A percentile compares a stretch with the other conserved stretches of the same genome.
These are phyloP conservation scores for Microtus montanus DNA, from an alignment of 2,113 vertebrate species.

Conservation along the genomic window DNA sequence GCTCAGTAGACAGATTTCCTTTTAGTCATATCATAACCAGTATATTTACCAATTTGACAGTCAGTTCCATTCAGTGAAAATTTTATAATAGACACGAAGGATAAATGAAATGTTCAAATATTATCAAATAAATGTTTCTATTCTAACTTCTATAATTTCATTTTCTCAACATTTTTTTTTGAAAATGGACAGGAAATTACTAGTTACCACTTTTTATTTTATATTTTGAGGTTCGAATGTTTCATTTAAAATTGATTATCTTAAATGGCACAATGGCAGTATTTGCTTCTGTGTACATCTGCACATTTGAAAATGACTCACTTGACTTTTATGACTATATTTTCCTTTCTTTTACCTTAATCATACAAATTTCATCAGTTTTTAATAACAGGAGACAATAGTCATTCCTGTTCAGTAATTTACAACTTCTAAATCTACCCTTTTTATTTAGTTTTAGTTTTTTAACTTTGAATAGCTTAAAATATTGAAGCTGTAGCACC, in stretches of 20 bases:
- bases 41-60: background rate
- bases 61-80: background rate
- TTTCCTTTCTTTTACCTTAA: background rate
- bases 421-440: background rate
- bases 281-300: background rate
- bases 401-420: background rate
- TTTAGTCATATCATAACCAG: background rate
- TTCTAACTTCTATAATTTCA: background rate
- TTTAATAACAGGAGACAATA: background rate
- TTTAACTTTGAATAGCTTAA: background rate
- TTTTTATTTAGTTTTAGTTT: background rate
- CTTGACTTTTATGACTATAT: background rate
- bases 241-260: background rate
- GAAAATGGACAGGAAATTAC: background rate
- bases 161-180: slow-evolving; percentile 8
- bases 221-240: background rate
- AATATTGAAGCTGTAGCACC: background rate
- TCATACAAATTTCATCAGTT: background rate
- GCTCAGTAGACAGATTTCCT: background rate
- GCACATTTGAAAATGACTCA: background rate
- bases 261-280: background rate
- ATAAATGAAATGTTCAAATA: background rate
- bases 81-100: background rate
- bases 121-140: background rate
- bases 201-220: background rate